Percentiles rank a stretch among this genome's conserved stretches.
Evolutionary conservation across 2,113 vertebrate genomes (phyloP).

Genomic region (Nannospalax galili): DNA sequence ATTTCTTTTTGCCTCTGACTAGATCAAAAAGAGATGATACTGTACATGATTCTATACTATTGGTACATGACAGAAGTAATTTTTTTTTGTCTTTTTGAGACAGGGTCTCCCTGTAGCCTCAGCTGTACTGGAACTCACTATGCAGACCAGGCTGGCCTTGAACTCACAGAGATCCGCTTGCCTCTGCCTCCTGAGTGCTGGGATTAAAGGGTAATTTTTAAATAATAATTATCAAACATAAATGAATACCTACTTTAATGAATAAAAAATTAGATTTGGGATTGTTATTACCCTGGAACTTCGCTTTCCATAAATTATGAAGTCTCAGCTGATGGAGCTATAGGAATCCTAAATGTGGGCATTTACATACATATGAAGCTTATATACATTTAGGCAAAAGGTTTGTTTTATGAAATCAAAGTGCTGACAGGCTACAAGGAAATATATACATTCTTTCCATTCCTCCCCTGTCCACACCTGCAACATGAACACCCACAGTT

Average conservation of each 20-base stretch:
- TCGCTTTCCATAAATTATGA: background rate
- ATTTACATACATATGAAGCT: background rate
- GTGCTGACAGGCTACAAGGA: background rate
- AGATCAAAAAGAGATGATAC: background rate
- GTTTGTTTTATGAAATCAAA: background rate
- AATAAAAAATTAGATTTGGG: background rate
- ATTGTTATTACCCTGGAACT: background rate
- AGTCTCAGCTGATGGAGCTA: background rate
- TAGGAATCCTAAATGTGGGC: background rate
- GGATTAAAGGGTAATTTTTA: too few species aligned
- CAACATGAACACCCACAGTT: background rate
- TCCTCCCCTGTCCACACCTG: background rate
- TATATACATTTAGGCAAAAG: background rate
- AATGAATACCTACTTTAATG: background rate
- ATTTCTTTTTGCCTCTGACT: background rate
- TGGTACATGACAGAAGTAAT: background rate
- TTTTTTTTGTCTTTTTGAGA: too few species aligned
- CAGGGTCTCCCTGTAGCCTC: too few species aligned
- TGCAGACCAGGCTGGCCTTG: too few species aligned
- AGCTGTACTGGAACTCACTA: too few species aligned
- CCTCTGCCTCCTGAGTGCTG: too few species aligned
- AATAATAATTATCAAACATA: background rate
- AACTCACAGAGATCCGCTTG: too few species aligned
- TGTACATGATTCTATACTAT: background rate
- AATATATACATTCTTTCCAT: background rate